Evolutionary conservation across 2,888 invertebrate genomes (phyloP), one percentile per base, ranked within the genome.

Genomic region (Furcula furcula): DNA sequence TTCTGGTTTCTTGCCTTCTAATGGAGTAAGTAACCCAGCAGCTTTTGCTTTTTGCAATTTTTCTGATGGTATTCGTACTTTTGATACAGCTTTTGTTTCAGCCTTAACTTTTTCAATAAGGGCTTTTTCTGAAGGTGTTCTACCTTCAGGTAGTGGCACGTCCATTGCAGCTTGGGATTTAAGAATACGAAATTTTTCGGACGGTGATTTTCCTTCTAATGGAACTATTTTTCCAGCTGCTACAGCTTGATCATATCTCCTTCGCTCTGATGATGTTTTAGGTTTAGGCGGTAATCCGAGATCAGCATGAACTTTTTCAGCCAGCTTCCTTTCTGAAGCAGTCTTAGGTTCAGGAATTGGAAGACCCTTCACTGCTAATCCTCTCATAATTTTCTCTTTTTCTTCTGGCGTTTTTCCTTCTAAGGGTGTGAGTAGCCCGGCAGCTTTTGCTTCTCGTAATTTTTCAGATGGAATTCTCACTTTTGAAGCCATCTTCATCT

Each of bases 281-380:
- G 67, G 62, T 18, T 61, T 60, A 0, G 55, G 53, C 7, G 67
- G 68, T 3, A 69, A 6, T 2, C 66, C 66, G 7, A 65, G n/a
- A 2, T 66, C 59, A 0, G 25, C 23, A n/a, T 54, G 45, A 4
- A 69, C 48, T 36, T 66, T 68, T n/a, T 46, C 23, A 1, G 61
- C 39, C 0, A 73, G 3, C 9, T 55, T 51, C 19, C 52, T 59
- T 20, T 65, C 64, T 3, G 62, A 65, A 4, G 39, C 12, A 2
- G 61, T 59, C 36, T 52, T 64, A 3, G 45, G 55, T 36, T 60
- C 58, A 1, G 66, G 68, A 1, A 68, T 25, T 0, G 66, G 65
- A 1, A 65, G 21, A 3, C 60, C 63, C 1, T 31, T 21, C 15
- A 38, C 39, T 4, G 55, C 62, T 6, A 61, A 32, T 0, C 47